phyloP scores from a whole-genome alignment of 2,113 vertebrate genomes.

The Stomatorhinus ivindoensis region DNA sequence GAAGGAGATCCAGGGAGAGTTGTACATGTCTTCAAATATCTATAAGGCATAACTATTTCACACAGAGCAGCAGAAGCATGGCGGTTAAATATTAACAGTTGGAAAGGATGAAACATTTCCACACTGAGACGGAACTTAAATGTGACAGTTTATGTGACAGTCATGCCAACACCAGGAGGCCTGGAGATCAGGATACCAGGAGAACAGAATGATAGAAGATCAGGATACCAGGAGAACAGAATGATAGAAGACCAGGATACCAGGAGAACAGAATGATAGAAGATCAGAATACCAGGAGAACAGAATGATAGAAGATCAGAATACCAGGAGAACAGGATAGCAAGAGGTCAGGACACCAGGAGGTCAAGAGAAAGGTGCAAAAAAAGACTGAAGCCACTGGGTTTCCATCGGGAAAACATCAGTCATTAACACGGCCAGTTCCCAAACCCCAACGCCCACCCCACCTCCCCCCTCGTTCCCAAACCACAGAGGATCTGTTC shows the following conservation, averaged over 20 bases:
- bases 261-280: no score
- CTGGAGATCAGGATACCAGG: background rate
- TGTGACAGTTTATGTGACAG: background rate
- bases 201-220: background rate
- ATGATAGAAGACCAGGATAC: background rate
- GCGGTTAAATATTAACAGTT: background rate
- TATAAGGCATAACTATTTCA: background rate
- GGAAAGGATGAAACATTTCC: background rate
- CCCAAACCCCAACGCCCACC: background rate
- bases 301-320: background rate
- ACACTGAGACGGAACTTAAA: background rate
- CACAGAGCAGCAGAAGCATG: background rate
- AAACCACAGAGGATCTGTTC: constrained; percentile 29
- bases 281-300: background rate
- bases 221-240: background rate
- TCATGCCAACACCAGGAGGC: background rate
- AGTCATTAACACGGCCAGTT: background rate
- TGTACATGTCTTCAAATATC: background rate
- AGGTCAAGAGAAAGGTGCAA: background rate
- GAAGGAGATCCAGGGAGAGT: background rate
- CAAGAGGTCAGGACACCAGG: background rate
- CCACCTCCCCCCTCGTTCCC: constrained; percentile 31
- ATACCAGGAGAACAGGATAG: background rate
- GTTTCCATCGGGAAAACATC: background rate
- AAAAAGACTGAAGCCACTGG: background rate